Evolutionary conservation across 2,797 vertebrate species (phyloP), one percentile per base, ranked within the genome.

Genomic region (Dallia pectoralis): DNA sequence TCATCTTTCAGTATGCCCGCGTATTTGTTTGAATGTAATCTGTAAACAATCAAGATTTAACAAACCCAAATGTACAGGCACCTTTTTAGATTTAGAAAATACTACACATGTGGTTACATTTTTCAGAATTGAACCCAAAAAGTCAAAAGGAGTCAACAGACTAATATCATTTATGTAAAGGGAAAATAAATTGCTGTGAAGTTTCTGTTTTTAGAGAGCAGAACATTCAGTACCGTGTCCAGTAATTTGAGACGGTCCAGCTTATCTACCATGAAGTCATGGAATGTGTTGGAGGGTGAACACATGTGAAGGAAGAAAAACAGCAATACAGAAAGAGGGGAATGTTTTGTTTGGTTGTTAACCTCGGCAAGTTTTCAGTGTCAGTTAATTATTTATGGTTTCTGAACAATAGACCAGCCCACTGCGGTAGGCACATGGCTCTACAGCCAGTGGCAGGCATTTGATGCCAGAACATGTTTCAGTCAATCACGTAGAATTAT

Each of bases 371-470:
- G 69, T 71, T 78, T 89, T 85, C 88, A 82, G 81, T 78, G 88
- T 85, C 88, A 82, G 79, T 71, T 75, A 91, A 90, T 92, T 89
- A 93, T 94, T 93, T 91, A 94, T 92, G 90, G 81, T 63, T 75
- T 77, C 36, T 27, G n/a, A 66, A 7, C 29, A 29, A 29, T 61
- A 71, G 32, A 15, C 59, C 59, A 62, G 49, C 15, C 48, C 27
- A 47, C 4, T 40, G 40, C 22, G 36, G 47, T 66, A 36, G 44
- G n/a, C 32, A 16, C 19, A 16, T 7, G 25, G 36, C 15, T 19
- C 4, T 22, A 32, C 44, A 22, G 73, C 40, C 16, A 22, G 30
- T n/a, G n/a, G 69, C 62, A 51, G 14, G 47, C 40, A 18, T 49
- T 64, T 36, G 22, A 32, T 30, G 33, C 29, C 3, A 4, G 12